Percentiles rank a stretch among this genome's conserved stretches.
These are phyloP conservation scores for Drosophila mettleri DNA, from an alignment of 2,888 invertebrate genomes.

Conservation along the genomic window DNA sequence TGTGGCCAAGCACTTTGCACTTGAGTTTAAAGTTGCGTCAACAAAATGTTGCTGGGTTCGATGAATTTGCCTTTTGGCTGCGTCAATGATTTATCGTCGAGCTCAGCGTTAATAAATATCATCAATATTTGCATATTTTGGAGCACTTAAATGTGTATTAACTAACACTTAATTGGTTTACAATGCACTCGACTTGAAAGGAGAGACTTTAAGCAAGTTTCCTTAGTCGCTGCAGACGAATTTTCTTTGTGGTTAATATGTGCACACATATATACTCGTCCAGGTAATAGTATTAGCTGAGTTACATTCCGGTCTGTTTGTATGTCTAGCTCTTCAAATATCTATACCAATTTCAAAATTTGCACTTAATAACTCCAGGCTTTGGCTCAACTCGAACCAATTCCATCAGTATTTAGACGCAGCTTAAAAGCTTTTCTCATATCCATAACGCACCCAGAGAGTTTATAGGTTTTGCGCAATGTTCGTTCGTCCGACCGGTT, in stretches of 20 bases:
- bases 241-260: neutral
- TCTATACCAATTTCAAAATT: neutral
- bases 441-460: neutral
- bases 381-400: neutral
- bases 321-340: neutral
- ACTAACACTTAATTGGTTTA: slow-evolving; percentile 43
- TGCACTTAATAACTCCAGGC: neutral
- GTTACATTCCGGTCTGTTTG: neutral
- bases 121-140: slow-evolving; percentile 29
- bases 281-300: no score
- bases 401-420: neutral
- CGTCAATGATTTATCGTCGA: slow-evolving; percentile 27
- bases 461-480: neutral
- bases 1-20: slow-evolving; percentile 43
- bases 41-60: slow-evolving; percentile 17
- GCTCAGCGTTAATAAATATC: slow-evolving; percentile 36
- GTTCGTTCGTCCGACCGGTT: neutral
- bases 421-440: neutral
- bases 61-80: slow-evolving; percentile 20
- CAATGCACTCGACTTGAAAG: slow-evolving; percentile 7
- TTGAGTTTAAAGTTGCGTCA: slow-evolving; percentile 44
- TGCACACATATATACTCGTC: no score
- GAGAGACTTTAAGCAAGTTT: neutral
- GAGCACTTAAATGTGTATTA: slow-evolving; percentile 44
- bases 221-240: neutral